Conservation (phyloP, 2,888 invertebrate genomes). For the Lordiphosa fenestrarum region DNA sequence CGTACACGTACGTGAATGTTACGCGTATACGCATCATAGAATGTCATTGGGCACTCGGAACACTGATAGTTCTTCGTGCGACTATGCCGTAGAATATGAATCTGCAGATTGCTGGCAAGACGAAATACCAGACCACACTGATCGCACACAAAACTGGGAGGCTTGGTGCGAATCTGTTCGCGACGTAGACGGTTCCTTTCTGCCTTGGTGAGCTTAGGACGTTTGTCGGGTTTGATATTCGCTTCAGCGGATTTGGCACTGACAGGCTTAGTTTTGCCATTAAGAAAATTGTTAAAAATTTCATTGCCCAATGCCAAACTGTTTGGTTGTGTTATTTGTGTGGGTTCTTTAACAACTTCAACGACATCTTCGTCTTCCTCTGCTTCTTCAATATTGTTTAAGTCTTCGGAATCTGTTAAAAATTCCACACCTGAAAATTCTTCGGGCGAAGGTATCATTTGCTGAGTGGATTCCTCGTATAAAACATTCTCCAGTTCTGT, state of each 20-base stretch:
- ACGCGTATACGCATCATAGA: conserved; percentile 82
- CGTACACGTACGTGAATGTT: conserved; percentile 81
- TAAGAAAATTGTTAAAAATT: too few relatives aligned
- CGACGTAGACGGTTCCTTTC: conserved; percentile 46
- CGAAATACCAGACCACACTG: conserved; percentile 72
- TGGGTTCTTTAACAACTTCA: not conserved
- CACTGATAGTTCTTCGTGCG: conserved; percentile 82
- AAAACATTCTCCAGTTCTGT: conserved; percentile 15
- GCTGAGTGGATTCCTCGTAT: not conserved
- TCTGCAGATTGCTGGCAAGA: conserved; percentile 81
- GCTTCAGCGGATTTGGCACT: not conserved
- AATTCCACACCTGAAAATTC: not conserved
- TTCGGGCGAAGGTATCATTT: not conserved
- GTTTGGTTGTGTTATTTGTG: conserved; percentile 19
- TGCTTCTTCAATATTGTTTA: not conserved
- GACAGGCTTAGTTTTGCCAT: conserved; percentile 48
- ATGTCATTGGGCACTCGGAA: conserved; percentile 82
- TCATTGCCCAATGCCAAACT: conserved; percentile 6
- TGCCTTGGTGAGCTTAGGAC: conserved; percentile 32
- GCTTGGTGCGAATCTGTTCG: conserved; percentile 39
- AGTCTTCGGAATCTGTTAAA: not conserved
- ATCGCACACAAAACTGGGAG: conserved; percentile 49
- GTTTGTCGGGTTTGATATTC: not conserved
- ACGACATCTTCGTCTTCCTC: not conserved
- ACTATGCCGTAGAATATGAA: conserved; percentile 83